Evolutionary conservation across 2,888 invertebrate genomes (phyloP), one percentile per base, ranked within the genome.

Genomic region (Stenoptilia bipunctidactyla): DNA sequence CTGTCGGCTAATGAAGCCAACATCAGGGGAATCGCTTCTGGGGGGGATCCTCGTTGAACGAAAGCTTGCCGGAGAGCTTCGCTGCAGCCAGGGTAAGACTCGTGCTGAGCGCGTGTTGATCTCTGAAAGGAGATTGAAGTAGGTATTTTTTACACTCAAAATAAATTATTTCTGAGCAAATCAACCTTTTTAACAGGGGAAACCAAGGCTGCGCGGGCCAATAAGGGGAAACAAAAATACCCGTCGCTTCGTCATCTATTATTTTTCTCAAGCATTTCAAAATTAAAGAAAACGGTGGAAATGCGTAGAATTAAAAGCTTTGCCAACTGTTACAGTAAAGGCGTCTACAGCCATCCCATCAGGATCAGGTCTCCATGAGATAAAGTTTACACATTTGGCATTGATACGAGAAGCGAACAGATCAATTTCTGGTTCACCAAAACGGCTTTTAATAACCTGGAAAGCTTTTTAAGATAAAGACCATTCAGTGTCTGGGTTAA

Each of bases 261-360:
- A 12, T 27, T 15, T 15, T 34, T 13, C 13, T 13, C 37, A 40
- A 45, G 41, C 13, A 25, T 14, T n/a, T 36, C 30, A 14, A 8
- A 33, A 30, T 25, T 36, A 30, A 15, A 33, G 13, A 13, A 38
- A 38, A 38, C 13, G 38, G 38, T 25, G 38, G 38, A 13, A 38
- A 38, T 25, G 38, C 38, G 8, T 38, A 38, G 27, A 38, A 38
- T 8, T 15, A 38, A 8, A 13, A 13, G n/a, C n/a, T 15, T 27
- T 5, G 2, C 10, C 13, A 27, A 20, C 13, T 9, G 4, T 27
- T 2, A 38, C 8, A 13, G 38, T 38, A 15, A 38, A 38, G 8
- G 38, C 38, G 27, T 38, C 38, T 3, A 38, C 14, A 5, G 2
- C 14, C 2, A 25, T 5, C 1, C 13, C 34, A 3, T 34, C 34